Conservation (phyloP, 2,113 vertebrate genomes). For the Nycticorax nycticorax region DNA sequence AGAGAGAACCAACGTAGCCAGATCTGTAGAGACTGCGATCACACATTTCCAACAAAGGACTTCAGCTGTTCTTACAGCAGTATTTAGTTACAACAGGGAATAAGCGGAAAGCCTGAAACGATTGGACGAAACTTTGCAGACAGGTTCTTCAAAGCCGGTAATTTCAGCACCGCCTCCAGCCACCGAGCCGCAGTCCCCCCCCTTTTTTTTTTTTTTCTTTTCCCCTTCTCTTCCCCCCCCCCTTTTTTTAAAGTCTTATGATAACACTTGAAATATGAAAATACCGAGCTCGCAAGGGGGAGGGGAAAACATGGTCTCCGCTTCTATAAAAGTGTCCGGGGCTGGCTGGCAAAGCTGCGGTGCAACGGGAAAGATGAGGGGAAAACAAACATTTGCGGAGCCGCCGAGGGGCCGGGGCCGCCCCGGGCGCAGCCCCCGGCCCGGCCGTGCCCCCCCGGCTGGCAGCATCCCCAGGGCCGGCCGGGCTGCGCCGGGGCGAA, state of each 20-base stretch:
- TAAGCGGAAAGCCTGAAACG: conserved; percentile 79
- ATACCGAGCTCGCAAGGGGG: background rate
- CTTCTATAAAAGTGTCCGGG: conserved; percentile 17
- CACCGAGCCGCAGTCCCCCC: conserved; percentile 18
- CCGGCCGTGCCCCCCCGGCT: background rate
- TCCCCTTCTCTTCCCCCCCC: too few species aligned
- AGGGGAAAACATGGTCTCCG: conserved; percentile 14
- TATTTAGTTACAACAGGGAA: conserved; percentile 92
- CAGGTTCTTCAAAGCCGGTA: conserved; percentile 80
- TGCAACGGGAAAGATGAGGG: background rate
- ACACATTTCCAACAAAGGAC: conserved; percentile 94
- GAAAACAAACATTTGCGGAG: background rate
- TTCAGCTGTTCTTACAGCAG: conserved; percentile 79
- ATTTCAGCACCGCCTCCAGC: conserved; percentile 79
- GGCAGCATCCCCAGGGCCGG: background rate
- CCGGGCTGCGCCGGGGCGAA: background rate
- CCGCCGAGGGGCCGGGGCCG: background rate
- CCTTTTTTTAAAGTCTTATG: conserved; percentile 44
- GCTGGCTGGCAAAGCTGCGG: background rate
- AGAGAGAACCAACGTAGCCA: conserved; percentile 90
- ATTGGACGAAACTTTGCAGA: conserved; percentile 81
- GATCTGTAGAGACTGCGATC: conserved; percentile 93
- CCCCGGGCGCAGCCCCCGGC: background rate
- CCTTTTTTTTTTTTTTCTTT: background rate
- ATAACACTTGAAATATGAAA: conserved; percentile 71